Base-by-base conservation (phyloP, 1,140 invertebrate species). In the Temnothorax longispinosus region DNA sequence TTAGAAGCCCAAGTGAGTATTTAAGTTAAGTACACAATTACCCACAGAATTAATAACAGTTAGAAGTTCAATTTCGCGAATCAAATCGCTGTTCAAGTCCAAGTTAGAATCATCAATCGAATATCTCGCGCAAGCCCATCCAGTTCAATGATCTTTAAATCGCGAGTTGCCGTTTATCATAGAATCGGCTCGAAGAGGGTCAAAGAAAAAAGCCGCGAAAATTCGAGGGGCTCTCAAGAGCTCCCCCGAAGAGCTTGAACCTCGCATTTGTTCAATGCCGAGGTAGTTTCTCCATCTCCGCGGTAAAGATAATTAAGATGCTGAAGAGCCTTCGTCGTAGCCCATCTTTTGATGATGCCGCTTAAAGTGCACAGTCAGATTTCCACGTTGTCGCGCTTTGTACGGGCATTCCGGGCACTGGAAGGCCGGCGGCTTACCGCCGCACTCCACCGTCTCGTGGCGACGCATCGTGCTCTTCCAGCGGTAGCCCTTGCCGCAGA, bases 371-470 rank as follows among this genome's bases (percentile, higher is more conserved):
- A 98, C 97, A 58, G 97, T 97, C 1, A 98, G 95, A 94, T 98
- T 98, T 86, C 97, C 97, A 4, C 97, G 96, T 92, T 98, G 97
- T 91, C 98, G 97, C 41, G 97, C 97, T 87, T 96, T 97, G 95
- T 98, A 98, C 2, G 97, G 96, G 94, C 98, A 98, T 91, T 98
- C 96, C 1, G 97, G 97, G 89, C 98, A 98, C 41, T 97, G 97
- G 94, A 98, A 98, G 64, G 97, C 96, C 1, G 97, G 97, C 85
- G 97, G 97, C 93, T 98, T 98, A 76, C 97, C 98, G n/a, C 98
- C 98, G 94, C 98, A 98, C 94, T 98, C 98, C 86, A 98, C 97
- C 94, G 97, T 97, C 93, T 98, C 97, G 94, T 98, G 98, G 8
- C 97, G 96, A 0, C 97, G 96, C 96, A 98, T 96, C 76, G 97